Conservation (phyloP, 2,113 vertebrate genomes). For the Recurvirostra avosetta region DNA sequence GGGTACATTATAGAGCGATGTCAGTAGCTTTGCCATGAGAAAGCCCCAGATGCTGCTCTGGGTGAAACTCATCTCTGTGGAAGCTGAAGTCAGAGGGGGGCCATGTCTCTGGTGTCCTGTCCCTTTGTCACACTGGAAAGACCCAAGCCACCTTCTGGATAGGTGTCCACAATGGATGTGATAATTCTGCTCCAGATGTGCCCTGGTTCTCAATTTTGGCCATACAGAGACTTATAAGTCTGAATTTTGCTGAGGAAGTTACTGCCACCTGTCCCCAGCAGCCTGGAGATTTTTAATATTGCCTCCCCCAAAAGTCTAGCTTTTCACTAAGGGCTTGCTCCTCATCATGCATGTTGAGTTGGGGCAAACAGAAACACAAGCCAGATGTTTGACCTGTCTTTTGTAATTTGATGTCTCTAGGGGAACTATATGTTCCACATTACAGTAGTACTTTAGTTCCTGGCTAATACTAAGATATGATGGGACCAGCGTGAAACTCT, state of each 20-base stretch:
- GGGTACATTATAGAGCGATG: background rate
- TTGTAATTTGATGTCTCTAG: background rate
- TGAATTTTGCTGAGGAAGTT: background rate
- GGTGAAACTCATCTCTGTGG: background rate
- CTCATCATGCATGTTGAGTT: rapidly evolving
- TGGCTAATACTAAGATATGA: background rate
- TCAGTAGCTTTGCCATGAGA: background rate
- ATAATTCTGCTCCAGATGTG: background rate
- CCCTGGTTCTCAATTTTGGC: background rate
- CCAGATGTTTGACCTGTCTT: background rate
- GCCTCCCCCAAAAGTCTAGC: background rate
- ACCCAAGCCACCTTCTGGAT: background rate
- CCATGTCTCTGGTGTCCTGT: background rate
- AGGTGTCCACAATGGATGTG: background rate
- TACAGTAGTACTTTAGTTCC: background rate
- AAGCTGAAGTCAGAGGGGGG: background rate
- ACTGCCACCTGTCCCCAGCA: background rate
- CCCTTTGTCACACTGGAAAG: background rate
- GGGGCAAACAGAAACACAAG: background rate
- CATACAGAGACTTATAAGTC: background rate
- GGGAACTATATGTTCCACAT: background rate
- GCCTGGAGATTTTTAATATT: background rate
- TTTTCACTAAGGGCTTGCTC: background rate
- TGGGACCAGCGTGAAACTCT: background rate
- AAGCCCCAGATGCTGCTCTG: background rate